These are phyloP conservation scores for Conops quadrifasciatus DNA, from an alignment of 2,888 invertebrate genomes.

Conservation along the genomic window DNA sequence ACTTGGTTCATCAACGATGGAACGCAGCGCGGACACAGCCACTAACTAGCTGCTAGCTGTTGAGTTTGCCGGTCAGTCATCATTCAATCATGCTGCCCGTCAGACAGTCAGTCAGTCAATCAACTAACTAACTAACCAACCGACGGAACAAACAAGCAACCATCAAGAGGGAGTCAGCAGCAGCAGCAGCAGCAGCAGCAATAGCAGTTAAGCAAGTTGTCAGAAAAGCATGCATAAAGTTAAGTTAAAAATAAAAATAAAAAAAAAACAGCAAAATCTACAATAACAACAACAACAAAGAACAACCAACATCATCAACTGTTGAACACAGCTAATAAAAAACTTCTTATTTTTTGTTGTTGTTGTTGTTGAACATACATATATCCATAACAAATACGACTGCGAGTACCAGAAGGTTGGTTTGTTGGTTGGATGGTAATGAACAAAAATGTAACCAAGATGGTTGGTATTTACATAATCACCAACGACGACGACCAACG, in stretches of 20 bases:
- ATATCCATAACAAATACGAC: too few species aligned
- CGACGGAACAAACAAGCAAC: too few species aligned
- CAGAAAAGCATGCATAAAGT: constrained; percentile 17
- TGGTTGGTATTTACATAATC: constrained; percentile 42
- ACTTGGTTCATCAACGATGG: neutral
- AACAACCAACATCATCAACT: constrained; percentile 23
- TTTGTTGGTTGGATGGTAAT: neutral
- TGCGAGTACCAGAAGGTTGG: too few species aligned
- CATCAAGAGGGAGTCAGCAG: constrained; percentile 16
- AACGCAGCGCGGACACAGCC: too few species aligned
- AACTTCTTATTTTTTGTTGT: neutral
- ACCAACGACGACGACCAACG: neutral
- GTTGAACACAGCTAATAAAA: constrained; percentile 32
- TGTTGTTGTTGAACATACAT: too few species aligned
- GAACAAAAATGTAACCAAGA: constrained; percentile 33
- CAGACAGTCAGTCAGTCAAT: neutral
- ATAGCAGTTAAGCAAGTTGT: constrained; percentile 1
- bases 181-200: neutral
- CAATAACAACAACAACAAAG: constrained; percentile 25
- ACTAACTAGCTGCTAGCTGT: neutral
- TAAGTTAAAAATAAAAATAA: neutral
- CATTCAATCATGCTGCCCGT: neutral
- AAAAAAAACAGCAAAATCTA: constrained; percentile 11
- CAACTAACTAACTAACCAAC: too few species aligned
- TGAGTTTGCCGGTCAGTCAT: neutral